These are phyloP conservation scores for Benitochromis conjunctus DNA, from an alignment of 2,113 vertebrate genomes.

Conservation along the genomic window DNA sequence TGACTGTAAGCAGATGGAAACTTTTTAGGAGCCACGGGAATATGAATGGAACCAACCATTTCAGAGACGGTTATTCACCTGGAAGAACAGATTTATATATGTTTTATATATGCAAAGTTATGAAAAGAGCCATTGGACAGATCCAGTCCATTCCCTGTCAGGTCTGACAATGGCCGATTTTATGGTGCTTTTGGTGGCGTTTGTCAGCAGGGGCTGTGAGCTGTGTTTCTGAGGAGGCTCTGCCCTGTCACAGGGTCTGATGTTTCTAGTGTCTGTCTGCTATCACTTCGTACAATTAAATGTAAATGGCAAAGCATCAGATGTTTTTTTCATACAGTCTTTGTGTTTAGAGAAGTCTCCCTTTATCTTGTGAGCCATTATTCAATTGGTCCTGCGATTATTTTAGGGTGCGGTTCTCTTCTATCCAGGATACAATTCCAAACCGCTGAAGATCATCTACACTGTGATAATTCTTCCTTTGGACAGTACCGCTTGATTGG, in stretches of 20 bases:
- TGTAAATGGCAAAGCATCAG: too few relatives aligned
- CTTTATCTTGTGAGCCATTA: too few relatives aligned
- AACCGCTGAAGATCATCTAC: neutral
- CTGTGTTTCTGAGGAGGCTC: too few relatives aligned
- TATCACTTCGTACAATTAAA: too few relatives aligned
- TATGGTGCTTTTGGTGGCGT: neutral
- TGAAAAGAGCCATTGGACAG: neutral
- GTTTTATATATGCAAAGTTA: neutral
- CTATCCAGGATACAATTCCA: neutral
- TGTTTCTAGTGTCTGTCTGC: too few relatives aligned
- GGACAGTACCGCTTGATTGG: neutral
- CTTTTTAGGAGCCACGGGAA: neutral
- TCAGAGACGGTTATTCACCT: neutral
- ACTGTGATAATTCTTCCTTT: neutral
- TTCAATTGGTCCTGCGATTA: neutral
- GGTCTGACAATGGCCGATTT: neutral
- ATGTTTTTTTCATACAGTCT: too few relatives aligned
- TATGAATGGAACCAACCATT: neutral
- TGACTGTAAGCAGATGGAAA: neutral
- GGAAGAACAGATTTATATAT: neutral
- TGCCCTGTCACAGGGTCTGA: too few relatives aligned
- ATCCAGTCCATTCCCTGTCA: neutral
- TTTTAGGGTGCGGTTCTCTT: neutral
- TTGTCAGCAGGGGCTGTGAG: neutral
- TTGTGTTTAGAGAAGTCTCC: too few relatives aligned